Evolutionary conservation across 2,797 vertebrate genomes (phyloP).

Genomic region (Fringilla coelebs): DNA sequence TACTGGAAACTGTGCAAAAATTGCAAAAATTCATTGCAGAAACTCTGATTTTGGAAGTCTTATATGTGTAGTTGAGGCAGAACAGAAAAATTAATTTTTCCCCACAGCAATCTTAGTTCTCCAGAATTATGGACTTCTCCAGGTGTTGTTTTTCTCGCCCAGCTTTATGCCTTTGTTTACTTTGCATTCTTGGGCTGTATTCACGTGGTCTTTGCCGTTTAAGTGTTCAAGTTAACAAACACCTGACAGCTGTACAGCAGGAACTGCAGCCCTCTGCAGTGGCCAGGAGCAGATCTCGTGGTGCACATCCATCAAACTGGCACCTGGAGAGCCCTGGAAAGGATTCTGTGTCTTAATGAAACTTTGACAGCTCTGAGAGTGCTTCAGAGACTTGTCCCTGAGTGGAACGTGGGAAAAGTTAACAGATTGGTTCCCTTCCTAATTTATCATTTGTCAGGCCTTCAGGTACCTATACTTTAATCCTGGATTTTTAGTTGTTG

Average conservation of each 20-base stretch:
- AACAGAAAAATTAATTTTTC: background rate
- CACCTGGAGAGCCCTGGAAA: conserved; percentile 30
- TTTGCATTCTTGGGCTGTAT: background rate
- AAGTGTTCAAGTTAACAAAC: background rate
- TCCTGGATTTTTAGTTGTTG: background rate
- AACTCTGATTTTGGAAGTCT: background rate
- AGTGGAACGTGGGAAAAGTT: background rate
- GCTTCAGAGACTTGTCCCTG: conserved; percentile 20
- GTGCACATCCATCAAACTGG: conserved; percentile 48
- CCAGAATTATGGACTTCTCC: background rate
- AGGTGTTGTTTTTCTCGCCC: background rate
- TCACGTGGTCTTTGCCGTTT: background rate
- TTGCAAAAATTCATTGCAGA: background rate
- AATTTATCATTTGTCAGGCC: conserved; percentile 49
- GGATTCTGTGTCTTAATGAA: conserved; percentile 29
- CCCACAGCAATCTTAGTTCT: background rate
- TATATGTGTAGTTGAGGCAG: background rate
- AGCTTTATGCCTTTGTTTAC: background rate
- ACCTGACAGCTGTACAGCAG: background rate
- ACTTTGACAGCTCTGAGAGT: background rate
- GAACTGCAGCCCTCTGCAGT: background rate
- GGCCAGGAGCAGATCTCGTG: background rate
- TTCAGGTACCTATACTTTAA: background rate
- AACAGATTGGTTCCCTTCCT: conserved; percentile 23
- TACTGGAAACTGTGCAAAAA: background rate